Evolutionary conservation across 1,140 invertebrate species (phyloP), one percentile per base, ranked within the genome.

Genomic region (Trachelipus rathkii): DNA sequence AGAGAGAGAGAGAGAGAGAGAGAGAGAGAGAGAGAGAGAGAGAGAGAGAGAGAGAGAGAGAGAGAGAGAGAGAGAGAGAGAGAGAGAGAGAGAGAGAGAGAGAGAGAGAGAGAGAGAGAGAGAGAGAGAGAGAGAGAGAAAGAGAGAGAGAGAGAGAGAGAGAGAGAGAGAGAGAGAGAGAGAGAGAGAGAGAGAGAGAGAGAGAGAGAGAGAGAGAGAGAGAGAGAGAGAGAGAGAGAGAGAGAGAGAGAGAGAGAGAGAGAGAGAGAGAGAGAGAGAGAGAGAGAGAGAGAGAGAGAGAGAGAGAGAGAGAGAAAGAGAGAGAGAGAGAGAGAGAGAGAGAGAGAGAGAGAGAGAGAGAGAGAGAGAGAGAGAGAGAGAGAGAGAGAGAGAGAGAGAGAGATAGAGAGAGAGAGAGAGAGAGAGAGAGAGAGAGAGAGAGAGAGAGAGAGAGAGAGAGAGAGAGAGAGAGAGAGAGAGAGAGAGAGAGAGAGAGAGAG

Each of bases 361-460:
- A 70, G n/a, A 70, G 69, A 70, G 33, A 70, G 33, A 43, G 69
- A 71, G n/a, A 50, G 45, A 10, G 24, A 7, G 72, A 53, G 72
- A 50, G 72, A 9, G 72, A 21, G 43, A 60, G 45, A 7, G 44
- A 46, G 43, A 53, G 43, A 33, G 45, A 53, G 72, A 6, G 45
- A 53, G 45, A 53, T 10, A 53, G 3, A 24, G n/a, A 46, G 45
- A 24, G 72, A 66, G 9, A 60, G 44, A 66, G 72, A 46, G 4
- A 50, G 72, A 53, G 44, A 50, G 72, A n/a, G 46, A 73, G 72
- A 73, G 43, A 50, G 72, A 50, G 43, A 50, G 72, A 44, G 72
- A n/a, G 46, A 53, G 72, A 73, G 72, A 53, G 72, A 73, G 72
- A 53, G 46, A 73, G 72, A 69, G 67, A 69, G 67, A n/a, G n/a